These are phyloP conservation scores for Euglossa dilemma DNA, from an alignment of 1,140 invertebrate species.

Conservation along the genomic window DNA sequence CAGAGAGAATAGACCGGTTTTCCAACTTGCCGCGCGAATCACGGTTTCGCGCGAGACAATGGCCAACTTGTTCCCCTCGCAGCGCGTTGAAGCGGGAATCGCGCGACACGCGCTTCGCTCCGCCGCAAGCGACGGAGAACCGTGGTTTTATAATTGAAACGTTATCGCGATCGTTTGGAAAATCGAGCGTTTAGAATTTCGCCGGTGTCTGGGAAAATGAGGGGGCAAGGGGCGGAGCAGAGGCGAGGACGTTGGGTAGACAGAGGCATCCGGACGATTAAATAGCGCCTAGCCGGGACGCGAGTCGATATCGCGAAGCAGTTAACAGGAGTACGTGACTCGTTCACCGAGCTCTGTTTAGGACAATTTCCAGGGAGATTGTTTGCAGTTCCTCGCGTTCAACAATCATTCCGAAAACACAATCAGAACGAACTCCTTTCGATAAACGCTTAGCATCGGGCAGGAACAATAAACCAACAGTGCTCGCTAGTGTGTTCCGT, in stretches of 20 bases:
- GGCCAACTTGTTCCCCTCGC: not conserved
- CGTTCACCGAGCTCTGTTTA: constrained; percentile 42
- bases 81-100: not conserved
- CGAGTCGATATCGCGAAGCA: constrained; percentile 34
- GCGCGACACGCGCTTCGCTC: no score
- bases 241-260: not conserved
- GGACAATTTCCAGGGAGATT: constrained; percentile 23
- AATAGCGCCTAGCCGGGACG: not conserved
- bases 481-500: constrained; percentile 12
- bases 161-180: not conserved
- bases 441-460: constrained; percentile 21
- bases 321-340: constrained; percentile 37
- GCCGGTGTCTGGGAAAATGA: no score
- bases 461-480: constrained; percentile 12
- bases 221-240: not conserved
- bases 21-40: not conserved
- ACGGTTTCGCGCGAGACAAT: not conserved
- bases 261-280: constrained; percentile 2
- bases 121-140: not conserved
- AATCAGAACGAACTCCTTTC: constrained; percentile 26
- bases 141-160: not conserved
- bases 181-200: not conserved
- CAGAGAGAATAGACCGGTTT: constrained; percentile 11
- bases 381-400: constrained; percentile 42
- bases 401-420: constrained; percentile 35